Evolutionary conservation across 2,888 invertebrate species (phyloP), one percentile per base, ranked within the genome.

Genomic region (Stramonita haemastoma): DNA sequence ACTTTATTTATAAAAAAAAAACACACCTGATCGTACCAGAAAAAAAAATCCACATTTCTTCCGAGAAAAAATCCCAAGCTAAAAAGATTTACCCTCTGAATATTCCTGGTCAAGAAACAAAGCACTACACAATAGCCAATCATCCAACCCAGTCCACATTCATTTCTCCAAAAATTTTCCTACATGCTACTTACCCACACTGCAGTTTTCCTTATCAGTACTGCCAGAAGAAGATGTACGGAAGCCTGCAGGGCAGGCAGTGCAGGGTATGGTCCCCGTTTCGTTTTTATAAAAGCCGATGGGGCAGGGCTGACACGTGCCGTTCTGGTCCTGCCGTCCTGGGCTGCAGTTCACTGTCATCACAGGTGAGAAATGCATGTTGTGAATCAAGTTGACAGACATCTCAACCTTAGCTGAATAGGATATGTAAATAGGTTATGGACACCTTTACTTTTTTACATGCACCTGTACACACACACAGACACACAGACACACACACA

Each of bases 291-390:
- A 92, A 56, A 83, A 91, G 8, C 92, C 92, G 6, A 88, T 32
- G 57, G 86, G 86, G 60, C 92, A 92, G 0, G 22, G 22, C 8
- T 22, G 29, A 73, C 92, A 92, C 8, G 83, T 84, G 2, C 89
- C 90, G 60, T 86, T 87, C 26, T 86, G 79, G 32, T 89, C 89
- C 81, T 90, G 88, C 34, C 89, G 70, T 11, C 92, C 92, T 26
- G 88, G 86, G n/a, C 95, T 99, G 99, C 92, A 92, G 60, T 79
- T 91, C 86, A 89, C 92, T 91, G 89, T 0, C 87, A 91, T 32
- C 29, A 8, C 36, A 81, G 66, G 11, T 29, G 66, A 26, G 26
- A 66, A 46, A 8, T 46, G 46, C 2, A 46, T 5, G 46, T 46
- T 46, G 46, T 46, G 46, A 46, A 2, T 5, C 46, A 46, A 46